Evolutionary conservation across 2,797 vertebrate species (phyloP), one percentile per base, ranked within the genome.

Genomic region (Lateolabrax maculatus): DNA sequence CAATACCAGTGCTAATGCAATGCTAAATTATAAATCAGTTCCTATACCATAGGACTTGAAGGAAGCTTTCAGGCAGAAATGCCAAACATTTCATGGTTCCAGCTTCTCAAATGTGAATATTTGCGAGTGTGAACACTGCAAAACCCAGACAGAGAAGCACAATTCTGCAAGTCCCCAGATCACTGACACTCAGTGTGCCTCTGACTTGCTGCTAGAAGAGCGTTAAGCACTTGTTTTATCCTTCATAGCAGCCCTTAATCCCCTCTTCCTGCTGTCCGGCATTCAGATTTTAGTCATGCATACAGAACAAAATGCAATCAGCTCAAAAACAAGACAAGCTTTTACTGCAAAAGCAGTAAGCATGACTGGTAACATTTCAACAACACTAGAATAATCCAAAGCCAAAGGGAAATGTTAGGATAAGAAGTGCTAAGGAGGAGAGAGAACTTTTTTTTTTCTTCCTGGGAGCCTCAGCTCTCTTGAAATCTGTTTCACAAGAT

Each of bases 401-500:
- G 21, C 36, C 21, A 25, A 44, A 41, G 25, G 18, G 44, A 65
- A 69, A 51, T 37, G 15, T 23, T 11, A 27, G 48, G 7, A 48
- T 6, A 58, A 41, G 4, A 66, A 51, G 31, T 52, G 36, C 16
- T 58, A 29, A 57, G 21, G 12, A 62, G n/a, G 23, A 37, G 39
- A 67, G 18, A 41, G 36, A 56, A 58, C 18, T 21, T 9, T 3
- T 27, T 57, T 21, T 43, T 16, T 48, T 34, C 12, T 12, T 44
- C 37, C 55, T 61, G 15, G 19, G 69, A 76, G 53, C n/a, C 23
- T 56, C 10, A 18, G 77, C 71, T 76, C 77, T 83, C n/a, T 75
- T 31, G 23, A 84, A 74, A 81, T 79, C 80, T 77, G 53, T 82
- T 92, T 48, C 70, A 77, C 53, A 51, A 77, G 74, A 83, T 94